Base-by-base conservation (phyloP, 2,797 vertebrate species). In the Ateles fusciceps region DNA sequence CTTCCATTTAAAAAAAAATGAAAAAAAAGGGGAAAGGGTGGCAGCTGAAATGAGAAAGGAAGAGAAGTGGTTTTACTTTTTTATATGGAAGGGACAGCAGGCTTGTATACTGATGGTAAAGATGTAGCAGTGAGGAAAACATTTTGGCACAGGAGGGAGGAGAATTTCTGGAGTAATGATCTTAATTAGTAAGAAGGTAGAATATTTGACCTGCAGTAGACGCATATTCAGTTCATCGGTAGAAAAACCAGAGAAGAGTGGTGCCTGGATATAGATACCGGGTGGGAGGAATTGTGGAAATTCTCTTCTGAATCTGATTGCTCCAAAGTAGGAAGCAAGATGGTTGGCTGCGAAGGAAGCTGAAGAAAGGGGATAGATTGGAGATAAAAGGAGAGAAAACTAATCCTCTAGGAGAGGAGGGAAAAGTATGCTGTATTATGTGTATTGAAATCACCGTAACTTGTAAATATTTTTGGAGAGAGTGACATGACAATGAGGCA, bases 291-390 rank as follows among this genome's bases (percentile, higher is more conserved):
- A 9, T 78, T 76, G 21, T 50, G 24, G 33, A 50, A 33, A 21
- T 76, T 71, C 17, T 83, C 19, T 42, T 59, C 21, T 61, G 42
- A 75, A 57, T 72, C n/a, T 44, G 2, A 90, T 78, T 83, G 74
- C 80, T 97, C 72, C 92, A 39, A 96, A 92, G 24, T 76, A 30
- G 68, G 68, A 85, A 95, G 80, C 81, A 46, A 85, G 24, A 42
- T 91, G 76, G 59, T 94, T 36, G 68, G 26, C 39, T 86, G n/a
- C 91, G 75, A 79, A 36, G 52, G 21, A 72, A 59, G 21, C n/a
- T 79, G 39, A 50, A 80, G 52, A 90, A 81, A 36, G 21, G 30
- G 19, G 48, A 30, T 76, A 46, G 57, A 46, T 11, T 74, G 24
- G n/a, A 85, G 84, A 4, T 59, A 17, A 39, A n/a, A 96, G 15